Evolutionary conservation across 2,888 invertebrate genomes (phyloP).

Genomic region (Pachycephus smyrnensis): DNA sequence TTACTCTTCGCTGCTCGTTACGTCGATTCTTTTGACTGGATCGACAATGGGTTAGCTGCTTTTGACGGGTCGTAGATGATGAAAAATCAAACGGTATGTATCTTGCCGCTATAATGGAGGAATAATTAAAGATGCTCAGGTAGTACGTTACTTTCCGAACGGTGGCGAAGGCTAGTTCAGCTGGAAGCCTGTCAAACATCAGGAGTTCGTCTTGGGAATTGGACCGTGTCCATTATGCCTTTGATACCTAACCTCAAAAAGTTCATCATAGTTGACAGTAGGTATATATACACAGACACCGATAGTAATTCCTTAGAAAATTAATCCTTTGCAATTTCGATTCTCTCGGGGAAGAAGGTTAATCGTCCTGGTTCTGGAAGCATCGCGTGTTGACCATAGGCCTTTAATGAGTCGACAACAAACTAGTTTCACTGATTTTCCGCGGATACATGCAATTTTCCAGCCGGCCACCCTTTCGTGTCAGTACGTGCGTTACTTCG

Average conservation of each 20-base stretch:
- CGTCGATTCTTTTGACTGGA: background rate
- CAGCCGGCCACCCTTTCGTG: constrained; percentile 34
- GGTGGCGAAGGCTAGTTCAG: background rate
- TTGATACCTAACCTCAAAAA: background rate
- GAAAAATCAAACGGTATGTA: background rate
- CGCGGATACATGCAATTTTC: constrained; percentile 39
- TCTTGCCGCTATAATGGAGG: background rate
- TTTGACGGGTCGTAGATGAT: background rate
- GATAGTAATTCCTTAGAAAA: background rate
- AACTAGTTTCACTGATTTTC: constrained; percentile 38
- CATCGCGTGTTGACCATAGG: background rate
- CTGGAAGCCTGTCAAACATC: background rate
- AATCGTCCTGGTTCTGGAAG: background rate
- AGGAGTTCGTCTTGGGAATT: constrained; percentile 4
- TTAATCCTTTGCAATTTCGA: background rate
- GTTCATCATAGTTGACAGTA: background rate
- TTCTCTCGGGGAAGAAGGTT: background rate
- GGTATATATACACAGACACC: no score
- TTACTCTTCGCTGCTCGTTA: background rate
- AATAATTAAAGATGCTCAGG: background rate
- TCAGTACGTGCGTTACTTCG: constrained; percentile 15
- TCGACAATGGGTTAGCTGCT: background rate
- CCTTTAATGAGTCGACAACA: background rate
- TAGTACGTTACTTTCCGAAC: background rate
- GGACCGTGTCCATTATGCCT: background rate